Evolutionary conservation across 2,113 vertebrate genomes (phyloP).

Genomic region (Cyanoderma ruficeps): DNA sequence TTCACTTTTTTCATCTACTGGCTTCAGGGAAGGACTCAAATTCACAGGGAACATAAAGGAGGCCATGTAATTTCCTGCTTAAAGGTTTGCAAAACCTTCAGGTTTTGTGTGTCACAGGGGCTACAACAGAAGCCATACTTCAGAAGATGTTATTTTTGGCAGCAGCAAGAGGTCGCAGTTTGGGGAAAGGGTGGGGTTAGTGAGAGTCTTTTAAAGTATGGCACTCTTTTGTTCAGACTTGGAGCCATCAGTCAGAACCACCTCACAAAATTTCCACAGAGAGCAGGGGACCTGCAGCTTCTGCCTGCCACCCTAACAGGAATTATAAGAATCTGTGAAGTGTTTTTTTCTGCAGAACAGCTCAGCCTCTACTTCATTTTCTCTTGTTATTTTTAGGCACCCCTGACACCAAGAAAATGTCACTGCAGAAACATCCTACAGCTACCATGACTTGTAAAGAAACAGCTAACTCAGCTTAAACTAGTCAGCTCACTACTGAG

Average conservation of each 20-base stretch:
- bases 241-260: neutral
- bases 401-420: neutral
- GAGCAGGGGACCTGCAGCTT: neutral
- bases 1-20: neutral
- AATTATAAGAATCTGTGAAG: neutral
- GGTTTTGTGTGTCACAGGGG: neutral
- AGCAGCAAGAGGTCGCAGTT: neutral
- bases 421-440: neutral
- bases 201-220: neutral
- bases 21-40: neutral
- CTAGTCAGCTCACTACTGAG: neutral
- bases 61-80: neutral
- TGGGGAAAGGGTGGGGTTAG: fast-evolving
- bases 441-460: neutral
- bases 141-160: neutral
- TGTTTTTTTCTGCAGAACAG: neutral
- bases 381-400: neutral
- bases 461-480: neutral
- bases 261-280: neutral
- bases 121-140: neutral
- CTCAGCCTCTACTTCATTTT: neutral
- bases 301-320: neutral
- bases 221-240: neutral
- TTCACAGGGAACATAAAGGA: neutral
- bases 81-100: neutral